Base-by-base conservation (phyloP, 2,888 invertebrate genomes). In the Coleophora flavipennella region DNA sequence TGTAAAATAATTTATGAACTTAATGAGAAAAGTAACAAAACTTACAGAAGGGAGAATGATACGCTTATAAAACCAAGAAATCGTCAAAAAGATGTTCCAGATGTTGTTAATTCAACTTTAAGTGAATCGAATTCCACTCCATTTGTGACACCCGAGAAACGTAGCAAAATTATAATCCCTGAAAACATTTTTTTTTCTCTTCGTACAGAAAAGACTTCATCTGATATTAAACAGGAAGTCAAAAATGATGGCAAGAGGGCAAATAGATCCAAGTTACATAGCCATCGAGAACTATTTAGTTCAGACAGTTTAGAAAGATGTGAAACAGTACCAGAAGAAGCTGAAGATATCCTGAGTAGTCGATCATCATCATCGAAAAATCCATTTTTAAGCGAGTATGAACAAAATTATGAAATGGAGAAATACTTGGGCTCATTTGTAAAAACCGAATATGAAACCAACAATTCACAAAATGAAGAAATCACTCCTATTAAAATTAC, bases 41-140 rank as follows among this genome's bases (percentile, higher is more conserved):
- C 38, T 35, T 39, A 36, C 28, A 41, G 28, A 20, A 44, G 35
- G 34, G 20, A 4, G 6, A 20, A 20, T 20, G 20, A 20, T 20
- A 20, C 32, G 31, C 53, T 49, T 20, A 39, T 45, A 8, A 40
- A 44, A 39, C 39, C 54, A 3, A 64, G 53, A 52, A 63, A 46
- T 41, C 62, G 69, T 40, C 63, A 70, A 46, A 62, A 66, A 56
- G 65, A 62, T 31, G 75, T 85, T 40, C 85, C 85, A 11, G 85
- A 85, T 47, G 67, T 85, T 40, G 76, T 85, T 1, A 84, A 85
- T 56, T 85, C 85, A 13, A 84, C 84, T 2, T 62, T 79, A 11
- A 62, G 48, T 36, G 83, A 83, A 28, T 46, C 51, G 1, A 63
- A 61, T 37, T 33, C 49, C 13, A 71, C 65, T 48, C 50, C 63